Base-by-base conservation (phyloP, 2,797 vertebrate species). In the Muscicapa comitata region DNA sequence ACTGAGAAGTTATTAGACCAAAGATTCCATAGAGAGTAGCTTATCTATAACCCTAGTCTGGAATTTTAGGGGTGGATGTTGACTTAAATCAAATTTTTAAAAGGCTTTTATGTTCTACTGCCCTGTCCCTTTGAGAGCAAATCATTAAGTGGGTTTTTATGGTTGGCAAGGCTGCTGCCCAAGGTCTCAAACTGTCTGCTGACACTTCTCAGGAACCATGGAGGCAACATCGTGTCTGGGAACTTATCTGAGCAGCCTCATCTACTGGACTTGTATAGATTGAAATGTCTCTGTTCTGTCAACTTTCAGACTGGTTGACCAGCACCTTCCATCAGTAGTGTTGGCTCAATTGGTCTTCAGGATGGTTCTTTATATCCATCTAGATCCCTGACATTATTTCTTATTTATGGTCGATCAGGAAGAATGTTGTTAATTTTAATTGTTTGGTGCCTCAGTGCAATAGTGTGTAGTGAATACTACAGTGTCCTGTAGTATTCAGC, bases 371-470 rank as follows among this genome's bases (percentile, higher is more conserved):
- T 6, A 33, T 4, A 29, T 25, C 26, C 48, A 53, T 31, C 13
- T 14, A 29, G 48, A 35, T 88, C 0, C 0, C 31, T 70, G 1
- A 21, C 12, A 0, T 53, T 31, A 29, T 47, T 83, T 74, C 33
- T 78, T 55, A 0, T 10, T 40, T 66, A 24, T 48, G 47, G 14
- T 25, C 68, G 58, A 48, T 58, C 73, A 45, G 62, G 70, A 88
- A 48, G 40, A 53, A 18, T 8, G 0, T 54, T 21, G 26, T 6
- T 43, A 0, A 2, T 28, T 77, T 74, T 59, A 59, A 15, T 31
- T n/a, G 24, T 57, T 61, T 68, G 28, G 23, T 58, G 67, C 47
- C 26, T 72, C 25, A 3, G 0, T 35, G 11, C n/a, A n/a, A n/a
- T n/a, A n/a, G n/a, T n/a, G n/a, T n/a, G n/a, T n/a, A n/a, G n/a